Percentiles rank a stretch among this genome's conserved stretches.
Conservation (phyloP, 1,140 invertebrate species). For the Brachionus manjavacas region DNA sequence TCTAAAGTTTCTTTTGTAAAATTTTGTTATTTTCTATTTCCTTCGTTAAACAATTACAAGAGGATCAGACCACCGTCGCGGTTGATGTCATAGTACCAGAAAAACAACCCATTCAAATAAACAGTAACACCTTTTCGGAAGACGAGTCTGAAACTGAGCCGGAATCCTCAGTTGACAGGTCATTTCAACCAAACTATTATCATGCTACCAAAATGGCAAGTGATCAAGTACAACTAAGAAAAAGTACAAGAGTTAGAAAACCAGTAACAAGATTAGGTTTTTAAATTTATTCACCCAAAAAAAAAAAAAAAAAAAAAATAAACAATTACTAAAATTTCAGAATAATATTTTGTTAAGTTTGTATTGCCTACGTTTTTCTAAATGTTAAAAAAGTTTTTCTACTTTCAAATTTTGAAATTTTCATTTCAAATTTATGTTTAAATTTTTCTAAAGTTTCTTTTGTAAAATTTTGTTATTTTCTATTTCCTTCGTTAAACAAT, state of each 20-base stretch:
- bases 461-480: no score
- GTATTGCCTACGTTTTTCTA: no score
- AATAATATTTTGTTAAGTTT: no score
- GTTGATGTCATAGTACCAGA: not conserved
- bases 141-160: not conserved
- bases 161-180: not conserved
- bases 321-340: no score
- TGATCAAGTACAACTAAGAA: not conserved
- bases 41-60: not conserved
- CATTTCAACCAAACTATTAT: not conserved
- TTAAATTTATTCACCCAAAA: not conserved
- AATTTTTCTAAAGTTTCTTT: no score
- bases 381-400: no score
- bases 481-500: no score
- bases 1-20: no score
- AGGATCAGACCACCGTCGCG: not conserved
- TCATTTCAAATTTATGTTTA: no score
- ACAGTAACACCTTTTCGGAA: not conserved
- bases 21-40: no score
- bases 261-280: not conserved
- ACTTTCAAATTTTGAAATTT: no score
- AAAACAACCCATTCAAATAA: not conserved
- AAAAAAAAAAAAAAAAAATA: not conserved
- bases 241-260: not conserved
- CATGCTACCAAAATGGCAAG: not conserved